Evolutionary conservation across 2,888 invertebrate genomes (phyloP).

Genomic region (Andricus curvator): DNA sequence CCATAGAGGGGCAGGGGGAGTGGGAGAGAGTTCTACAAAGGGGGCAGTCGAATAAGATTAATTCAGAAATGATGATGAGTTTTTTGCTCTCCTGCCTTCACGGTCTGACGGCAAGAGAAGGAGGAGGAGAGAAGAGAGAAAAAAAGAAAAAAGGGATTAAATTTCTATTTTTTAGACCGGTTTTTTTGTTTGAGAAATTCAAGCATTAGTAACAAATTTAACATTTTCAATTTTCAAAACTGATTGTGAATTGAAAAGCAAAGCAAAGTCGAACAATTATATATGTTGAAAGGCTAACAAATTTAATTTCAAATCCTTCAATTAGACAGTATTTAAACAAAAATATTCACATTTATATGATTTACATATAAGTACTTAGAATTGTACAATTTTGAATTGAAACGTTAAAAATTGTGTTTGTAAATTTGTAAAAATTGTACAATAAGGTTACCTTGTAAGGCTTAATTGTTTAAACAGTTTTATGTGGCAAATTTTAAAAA

Average conservation of each 20-base stretch:
- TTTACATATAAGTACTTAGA: too few relatives aligned
- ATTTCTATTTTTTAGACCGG: background rate
- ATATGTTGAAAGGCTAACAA: too few relatives aligned
- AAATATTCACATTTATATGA: too few relatives aligned
- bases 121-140: conserved; percentile 6
- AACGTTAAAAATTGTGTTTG: too few relatives aligned
- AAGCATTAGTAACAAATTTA: background rate
- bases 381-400: too few relatives aligned
- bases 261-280: too few relatives aligned
- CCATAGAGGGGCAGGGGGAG: conserved; percentile 61
- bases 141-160: conserved; percentile 5
- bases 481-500: too few relatives aligned
- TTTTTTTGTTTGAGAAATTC: background rate
- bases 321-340: too few relatives aligned
- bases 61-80: conserved; percentile 63
- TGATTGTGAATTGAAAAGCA: background rate
- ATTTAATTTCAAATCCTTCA: too few relatives aligned
- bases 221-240: background rate
- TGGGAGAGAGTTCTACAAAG: conserved; percentile 60
- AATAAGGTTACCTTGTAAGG: too few relatives aligned
- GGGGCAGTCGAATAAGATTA: conserved; percentile 74
- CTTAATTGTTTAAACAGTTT: too few relatives aligned
- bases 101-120: conserved; percentile 2
- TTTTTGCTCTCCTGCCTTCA: conserved; percentile 37
- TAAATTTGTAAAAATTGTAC: too few relatives aligned